Base-by-base conservation (phyloP, 1,140 invertebrate species). In the Hypsibius dujardini region DNA sequence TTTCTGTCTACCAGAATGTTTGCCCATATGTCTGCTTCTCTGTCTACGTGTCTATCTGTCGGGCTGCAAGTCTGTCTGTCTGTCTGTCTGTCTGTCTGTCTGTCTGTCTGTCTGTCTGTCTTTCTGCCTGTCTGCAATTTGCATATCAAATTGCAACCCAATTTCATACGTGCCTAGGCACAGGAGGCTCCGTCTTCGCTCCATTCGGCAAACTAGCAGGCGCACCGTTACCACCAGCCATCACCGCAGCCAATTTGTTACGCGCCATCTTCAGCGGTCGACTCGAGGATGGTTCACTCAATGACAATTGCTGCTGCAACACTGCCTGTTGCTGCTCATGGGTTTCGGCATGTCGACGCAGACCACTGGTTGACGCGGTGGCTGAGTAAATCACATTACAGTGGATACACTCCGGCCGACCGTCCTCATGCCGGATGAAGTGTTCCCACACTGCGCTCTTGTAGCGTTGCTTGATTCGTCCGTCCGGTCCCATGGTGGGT, bases 371-470 rank as follows among this genome's bases (percentile, higher is more conserved):
- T 3, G 62, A 67, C 3, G 62, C 62, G 7, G 7, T 67, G 7
- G 62, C 42, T 42, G 62, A 7, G 62, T 67, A 67, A 12, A 42
- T 42, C 7, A 14, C 3, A 3, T 42, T 3, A 42, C 62, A 67
- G 62, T 14, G 3, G 12, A 3, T 7, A 42, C 62, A 67, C 62
- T 67, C 12, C 62, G 62, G 62, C 7, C 62, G 62, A 7, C 62
- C 62, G 42, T 67, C 62, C 3, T 67, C 62, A 12, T 14, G 45
- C 62, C 42, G 7, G 42, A 3, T 3, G 42, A 67, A 67, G 3
- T 67, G 62, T 42, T 42, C 42, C 62, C 62, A 67, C 45, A 67
- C 62, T 42, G 62, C 62, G 45, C 62, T 67, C 50, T 56, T 56
- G n/a, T 56, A 56, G 7, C 50, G 50, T n/a, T 7, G 7, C n/a